phyloP scores from a whole-genome alignment of 2,797 vertebrate species.

The Anguilla marmorata region DNA sequence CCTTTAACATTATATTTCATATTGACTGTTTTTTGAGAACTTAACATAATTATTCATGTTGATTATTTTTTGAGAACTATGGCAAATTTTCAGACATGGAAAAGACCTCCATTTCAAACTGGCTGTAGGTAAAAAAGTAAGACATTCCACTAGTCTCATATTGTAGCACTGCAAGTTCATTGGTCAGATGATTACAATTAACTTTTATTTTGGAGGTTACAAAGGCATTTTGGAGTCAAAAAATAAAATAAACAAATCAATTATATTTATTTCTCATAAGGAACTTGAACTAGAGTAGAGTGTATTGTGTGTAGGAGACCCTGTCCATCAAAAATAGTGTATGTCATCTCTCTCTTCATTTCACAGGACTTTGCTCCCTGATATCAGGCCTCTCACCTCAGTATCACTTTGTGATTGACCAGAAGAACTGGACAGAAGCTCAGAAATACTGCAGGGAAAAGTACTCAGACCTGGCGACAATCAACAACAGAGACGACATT shows the following conservation, averaged over 20 bases:
- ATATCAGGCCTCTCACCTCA: constrained; percentile 44
- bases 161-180: not conserved
- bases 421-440: constrained; percentile 53
- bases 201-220: not conserved
- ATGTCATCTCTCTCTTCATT: constrained; percentile 8
- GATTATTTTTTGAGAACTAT: not conserved
- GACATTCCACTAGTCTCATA: not conserved
- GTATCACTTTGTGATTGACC: constrained; percentile 50
- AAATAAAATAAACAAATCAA: not conserved
- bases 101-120: not conserved
- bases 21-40: not conserved
- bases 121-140: not conserved
- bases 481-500: constrained; percentile 55
- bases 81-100: not conserved
- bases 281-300: not conserved
- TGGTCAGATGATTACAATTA: not conserved
- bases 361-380: constrained; percentile 51
- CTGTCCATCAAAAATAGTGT: not conserved
- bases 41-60: not conserved
- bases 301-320: constrained; percentile 17
- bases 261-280: not conserved
- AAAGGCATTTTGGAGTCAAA: not conserved
- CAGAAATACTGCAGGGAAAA: constrained; percentile 57
- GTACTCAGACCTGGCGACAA: constrained; percentile 61
- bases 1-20: not conserved